These are phyloP conservation scores for Eupsittula cactorum DNA, from an alignment of 2,113 vertebrate genomes.

Conservation along the genomic window DNA sequence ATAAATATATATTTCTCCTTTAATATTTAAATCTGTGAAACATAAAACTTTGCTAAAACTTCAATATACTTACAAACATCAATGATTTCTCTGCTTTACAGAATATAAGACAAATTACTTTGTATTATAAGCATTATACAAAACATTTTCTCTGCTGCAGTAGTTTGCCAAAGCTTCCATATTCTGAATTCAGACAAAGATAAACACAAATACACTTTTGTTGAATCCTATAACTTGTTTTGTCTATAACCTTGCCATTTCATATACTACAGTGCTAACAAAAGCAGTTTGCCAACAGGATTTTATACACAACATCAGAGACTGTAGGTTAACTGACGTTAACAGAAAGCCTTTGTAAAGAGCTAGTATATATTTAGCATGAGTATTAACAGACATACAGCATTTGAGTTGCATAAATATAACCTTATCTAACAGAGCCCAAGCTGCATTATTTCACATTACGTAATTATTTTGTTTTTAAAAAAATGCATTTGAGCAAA, in stretches of 20 bases:
- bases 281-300: background rate
- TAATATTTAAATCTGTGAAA: slow-evolving; percentile 40
- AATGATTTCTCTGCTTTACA: background rate
- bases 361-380: background rate
- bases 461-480: background rate
- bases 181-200: slow-evolving; percentile 3
- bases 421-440: background rate
- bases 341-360: slow-evolving; percentile 33
- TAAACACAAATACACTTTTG: background rate
- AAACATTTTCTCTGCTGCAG: background rate
- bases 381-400: background rate
- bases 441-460: slow-evolving; percentile 39
- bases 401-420: background rate
- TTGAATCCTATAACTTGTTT: background rate
- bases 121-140: background rate
- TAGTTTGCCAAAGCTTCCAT: background rate
- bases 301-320: background rate
- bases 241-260: background rate
- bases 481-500: background rate
- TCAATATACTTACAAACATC: slow-evolving; percentile 23
- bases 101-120: slow-evolving; percentile 24
- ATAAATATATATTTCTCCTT: slow-evolving; percentile 61
- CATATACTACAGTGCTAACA: background rate
- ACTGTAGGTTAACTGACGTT: background rate
- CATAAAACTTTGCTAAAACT: slow-evolving; percentile 28